Conservation (phyloP, 2,113 vertebrate species). For the Hepsetus odoe region DNA sequence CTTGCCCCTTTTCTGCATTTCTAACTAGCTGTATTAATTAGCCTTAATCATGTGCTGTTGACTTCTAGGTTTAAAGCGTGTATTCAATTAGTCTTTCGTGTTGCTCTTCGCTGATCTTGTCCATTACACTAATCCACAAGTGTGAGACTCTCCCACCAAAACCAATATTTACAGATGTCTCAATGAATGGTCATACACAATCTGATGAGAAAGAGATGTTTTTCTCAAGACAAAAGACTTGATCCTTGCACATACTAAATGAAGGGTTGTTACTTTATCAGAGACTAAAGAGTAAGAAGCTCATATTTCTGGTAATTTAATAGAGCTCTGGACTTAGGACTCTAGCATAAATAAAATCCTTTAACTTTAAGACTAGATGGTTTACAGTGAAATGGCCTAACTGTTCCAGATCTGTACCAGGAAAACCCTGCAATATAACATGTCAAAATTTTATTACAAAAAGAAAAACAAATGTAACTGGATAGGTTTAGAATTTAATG, state of each 20-base stretch:
- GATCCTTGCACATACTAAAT: background rate
- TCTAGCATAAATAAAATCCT: too few species aligned
- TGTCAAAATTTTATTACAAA: too few species aligned
- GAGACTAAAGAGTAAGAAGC: too few species aligned
- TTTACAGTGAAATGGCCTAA: too few species aligned
- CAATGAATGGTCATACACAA: background rate
- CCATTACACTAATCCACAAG: constrained; percentile 15
- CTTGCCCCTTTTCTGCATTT: background rate
- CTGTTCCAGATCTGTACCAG: too few species aligned
- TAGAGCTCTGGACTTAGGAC: too few species aligned
- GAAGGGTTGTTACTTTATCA: too few species aligned
- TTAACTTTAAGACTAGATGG: too few species aligned
- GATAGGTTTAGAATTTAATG: too few species aligned
- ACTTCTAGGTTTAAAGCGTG: constrained; percentile 26
- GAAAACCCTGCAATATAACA: too few species aligned
- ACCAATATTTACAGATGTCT: constrained; percentile 4
- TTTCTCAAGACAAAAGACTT: background rate
- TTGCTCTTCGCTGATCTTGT: background rate
- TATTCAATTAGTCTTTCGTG: constrained; percentile 4
- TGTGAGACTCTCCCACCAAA: constrained; percentile 7
- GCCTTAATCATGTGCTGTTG: constrained; percentile 18
- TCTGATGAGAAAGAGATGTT: background rate
- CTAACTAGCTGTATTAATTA: constrained; percentile 14
- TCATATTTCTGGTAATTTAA: too few species aligned
- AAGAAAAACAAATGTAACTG: too few species aligned